Percentiles rank a stretch among this genome's conserved stretches.
Evolutionary conservation across 2,113 vertebrate species (phyloP).

Genomic region (Lasiurus borealis): DNA sequence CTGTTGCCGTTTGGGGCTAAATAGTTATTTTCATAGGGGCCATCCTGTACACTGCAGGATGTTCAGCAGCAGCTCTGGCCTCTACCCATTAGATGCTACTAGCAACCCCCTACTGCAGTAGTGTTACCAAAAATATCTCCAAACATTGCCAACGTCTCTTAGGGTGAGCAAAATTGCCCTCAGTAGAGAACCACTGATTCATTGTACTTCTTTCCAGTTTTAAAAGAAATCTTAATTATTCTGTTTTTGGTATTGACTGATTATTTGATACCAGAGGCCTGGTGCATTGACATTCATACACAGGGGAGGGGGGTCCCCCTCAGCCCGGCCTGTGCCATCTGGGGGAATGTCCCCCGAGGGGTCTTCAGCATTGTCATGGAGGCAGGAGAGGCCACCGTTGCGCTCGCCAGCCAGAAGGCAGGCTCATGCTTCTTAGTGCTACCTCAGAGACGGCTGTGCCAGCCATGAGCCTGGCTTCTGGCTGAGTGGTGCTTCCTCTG

Average conservation of each 20-base stretch:
- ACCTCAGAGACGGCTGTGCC: no score
- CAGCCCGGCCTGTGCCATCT: no score
- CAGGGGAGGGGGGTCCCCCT: no score
- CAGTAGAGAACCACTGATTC: neutral
- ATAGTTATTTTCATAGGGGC: constrained; percentile 7
- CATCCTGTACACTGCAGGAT: neutral
- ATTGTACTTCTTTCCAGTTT: neutral
- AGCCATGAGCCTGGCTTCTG: no score
- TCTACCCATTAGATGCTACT: neutral
- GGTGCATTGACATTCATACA: no score
- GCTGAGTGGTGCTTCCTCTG: no score
- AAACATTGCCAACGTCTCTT: neutral
- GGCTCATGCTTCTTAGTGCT: neutral
- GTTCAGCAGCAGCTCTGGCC: neutral
- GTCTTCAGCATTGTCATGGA: no score
- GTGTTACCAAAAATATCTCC: neutral
- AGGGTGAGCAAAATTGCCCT: neutral
- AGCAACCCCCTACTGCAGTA: neutral
- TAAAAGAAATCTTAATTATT: neutral
- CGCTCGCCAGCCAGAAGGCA: no score
- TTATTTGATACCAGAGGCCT: neutral
- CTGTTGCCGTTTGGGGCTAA: constrained; percentile 44
- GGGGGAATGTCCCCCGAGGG: no score
- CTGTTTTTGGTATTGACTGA: constrained; percentile 21
- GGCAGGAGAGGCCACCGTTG: no score